Base-by-base conservation (phyloP, 1,140 invertebrate species). In the Coenobita brevimanus region DNA sequence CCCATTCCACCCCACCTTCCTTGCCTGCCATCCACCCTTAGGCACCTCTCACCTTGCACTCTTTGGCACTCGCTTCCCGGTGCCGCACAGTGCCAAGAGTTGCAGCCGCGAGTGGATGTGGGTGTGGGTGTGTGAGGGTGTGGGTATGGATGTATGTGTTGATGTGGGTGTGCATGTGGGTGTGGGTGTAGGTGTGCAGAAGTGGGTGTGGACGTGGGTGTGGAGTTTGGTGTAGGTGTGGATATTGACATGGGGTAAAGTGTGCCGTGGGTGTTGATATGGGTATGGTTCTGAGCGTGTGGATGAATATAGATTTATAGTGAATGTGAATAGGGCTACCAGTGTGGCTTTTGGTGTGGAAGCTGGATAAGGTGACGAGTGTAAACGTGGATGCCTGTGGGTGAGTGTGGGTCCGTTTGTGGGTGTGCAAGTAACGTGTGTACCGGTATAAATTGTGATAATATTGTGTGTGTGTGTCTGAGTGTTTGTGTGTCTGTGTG, bases 31-130 rank as follows among this genome's bases (percentile, higher is more conserved):
- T 38, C 21, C 33, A 50, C 54, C 82, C 64, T 83, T 83, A 83
- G 62, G 75, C 33, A 50, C 82, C n/a, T 33, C 38, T 30, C 43
- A 73, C 82, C 71, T 83, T 83, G 71, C 71, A 69, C 82, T 73
- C 82, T 73, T 73, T 69, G 75, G 71, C 75, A 83, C 82, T 69
- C 69, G 27, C 30, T 50, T 79, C 41, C 67, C 67, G 67, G 33
- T 50, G 41, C 60, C 69, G 41, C 41, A 73, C 41, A 83, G 82
- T 83, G 82, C 82, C 82, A 83, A 83, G 82, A 33, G 46, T 54
- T 75, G 67, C 6, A 82, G 17, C 54, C 15, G 67, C 57, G 36
- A 43, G 82, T 30, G 21, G 41, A 82, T 79, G 76, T 79, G 41
- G 50, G 41, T 79, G 46, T 79, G 76, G 33, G 76, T 79, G 41